Evolutionary conservation across 2,113 vertebrate species (phyloP).

Genomic region (Halichoerus grypus): DNA sequence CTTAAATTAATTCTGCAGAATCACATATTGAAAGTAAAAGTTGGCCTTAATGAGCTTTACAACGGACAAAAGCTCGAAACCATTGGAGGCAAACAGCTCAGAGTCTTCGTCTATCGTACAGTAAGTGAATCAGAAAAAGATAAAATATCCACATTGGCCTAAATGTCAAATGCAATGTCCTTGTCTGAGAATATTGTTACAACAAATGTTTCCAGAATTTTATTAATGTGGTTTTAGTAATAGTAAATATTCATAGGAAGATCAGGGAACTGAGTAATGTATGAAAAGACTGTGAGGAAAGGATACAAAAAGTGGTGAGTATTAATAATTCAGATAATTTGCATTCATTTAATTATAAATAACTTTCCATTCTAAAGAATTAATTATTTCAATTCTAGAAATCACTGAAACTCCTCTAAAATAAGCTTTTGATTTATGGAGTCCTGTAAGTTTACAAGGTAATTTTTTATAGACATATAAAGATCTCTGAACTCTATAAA

Average conservation of each 20-base stretch:
- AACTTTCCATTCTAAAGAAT: not conserved
- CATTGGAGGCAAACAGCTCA: conserved; percentile 93
- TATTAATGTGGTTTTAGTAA: not conserved
- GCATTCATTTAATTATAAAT: not conserved
- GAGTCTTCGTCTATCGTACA: conserved; percentile 97
- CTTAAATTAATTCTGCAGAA: conserved; percentile 94
- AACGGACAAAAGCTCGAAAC: conserved; percentile 97
- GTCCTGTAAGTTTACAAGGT: not conserved
- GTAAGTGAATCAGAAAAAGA: conserved; percentile 87
- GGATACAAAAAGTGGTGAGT: not conserved
- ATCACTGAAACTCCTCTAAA: not conserved
- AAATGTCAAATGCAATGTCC: not conserved
- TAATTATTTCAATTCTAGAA: conserved; percentile 16
- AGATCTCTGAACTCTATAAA: not conserved
- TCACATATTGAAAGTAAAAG: conserved; percentile 95
- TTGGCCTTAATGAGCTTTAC: conserved; percentile 94
- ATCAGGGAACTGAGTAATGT: not conserved
- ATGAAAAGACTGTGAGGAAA: not conserved
- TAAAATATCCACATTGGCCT: not conserved
- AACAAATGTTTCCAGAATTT: not conserved
- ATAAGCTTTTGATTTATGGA: not conserved
- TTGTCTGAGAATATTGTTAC: not conserved
- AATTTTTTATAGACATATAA: not conserved
- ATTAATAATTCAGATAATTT: not conserved
- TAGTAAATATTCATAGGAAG: not conserved